phyloP scores from a whole-genome alignment of 2,113 vertebrate species.

The Toxotes jaculatrix region DNA sequence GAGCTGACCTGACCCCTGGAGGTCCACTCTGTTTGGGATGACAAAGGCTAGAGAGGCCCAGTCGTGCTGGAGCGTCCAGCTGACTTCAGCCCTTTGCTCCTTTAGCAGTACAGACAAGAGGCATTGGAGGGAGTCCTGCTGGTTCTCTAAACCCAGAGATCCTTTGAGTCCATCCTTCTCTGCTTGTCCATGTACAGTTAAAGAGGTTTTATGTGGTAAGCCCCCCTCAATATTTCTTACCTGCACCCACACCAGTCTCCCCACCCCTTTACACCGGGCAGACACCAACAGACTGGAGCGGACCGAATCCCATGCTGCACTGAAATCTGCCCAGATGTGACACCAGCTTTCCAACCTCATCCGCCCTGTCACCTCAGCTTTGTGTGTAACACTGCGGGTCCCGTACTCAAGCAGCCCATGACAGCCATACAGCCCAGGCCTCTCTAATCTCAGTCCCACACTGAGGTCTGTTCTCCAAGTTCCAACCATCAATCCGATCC shows the following conservation, averaged over 20 bases:
- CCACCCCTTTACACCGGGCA: slow-evolving; percentile 53
- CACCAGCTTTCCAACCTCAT: slow-evolving; percentile 65
- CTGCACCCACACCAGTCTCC: slow-evolving; percentile 37
- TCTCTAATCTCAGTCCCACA: slow-evolving; percentile 55
- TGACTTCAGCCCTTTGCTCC: slow-evolving; percentile 42
- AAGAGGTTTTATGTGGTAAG: slow-evolving; percentile 28
- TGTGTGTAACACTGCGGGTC: not conserved
- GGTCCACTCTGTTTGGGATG: slow-evolving; percentile 62
- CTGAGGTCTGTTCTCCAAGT: slow-evolving; percentile 35
- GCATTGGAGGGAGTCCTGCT: slow-evolving; percentile 48
- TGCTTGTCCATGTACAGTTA: slow-evolving; percentile 53
- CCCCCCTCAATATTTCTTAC: not conserved
- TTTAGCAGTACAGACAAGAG: slow-evolving; percentile 37
- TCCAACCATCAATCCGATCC: slow-evolving; percentile 15
- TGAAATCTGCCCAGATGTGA: slow-evolving; percentile 56
- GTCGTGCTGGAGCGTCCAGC: slow-evolving; percentile 55
- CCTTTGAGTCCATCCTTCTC: slow-evolving; percentile 55
- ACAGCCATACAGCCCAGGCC: slow-evolving; percentile 45
- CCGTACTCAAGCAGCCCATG: slow-evolving; percentile 41
- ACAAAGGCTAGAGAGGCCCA: slow-evolving; percentile 47
- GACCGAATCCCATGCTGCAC: slow-evolving; percentile 38
- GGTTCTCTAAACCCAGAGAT: slow-evolving; percentile 55
- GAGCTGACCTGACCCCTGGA: slow-evolving; percentile 42
- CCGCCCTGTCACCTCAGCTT: slow-evolving; percentile 46
- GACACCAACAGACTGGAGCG: slow-evolving; percentile 52